phyloP scores from a whole-genome alignment of 2,113 vertebrate genomes.

The Cyphomyrus discorhynchus region DNA sequence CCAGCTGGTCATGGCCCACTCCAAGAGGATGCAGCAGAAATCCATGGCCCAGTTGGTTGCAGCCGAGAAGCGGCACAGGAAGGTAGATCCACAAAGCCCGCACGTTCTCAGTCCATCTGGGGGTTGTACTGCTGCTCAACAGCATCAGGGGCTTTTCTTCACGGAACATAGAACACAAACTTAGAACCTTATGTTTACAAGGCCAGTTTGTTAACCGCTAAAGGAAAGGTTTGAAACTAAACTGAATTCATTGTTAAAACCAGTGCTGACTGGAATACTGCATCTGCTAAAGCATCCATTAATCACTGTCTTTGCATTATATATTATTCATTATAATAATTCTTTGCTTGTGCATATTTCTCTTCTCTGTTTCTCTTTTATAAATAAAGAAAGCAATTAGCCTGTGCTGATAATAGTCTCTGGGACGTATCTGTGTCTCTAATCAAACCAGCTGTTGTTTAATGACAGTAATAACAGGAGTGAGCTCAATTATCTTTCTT shows the following conservation, averaged over 20 bases:
- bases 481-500: background rate
- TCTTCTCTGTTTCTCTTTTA: background rate
- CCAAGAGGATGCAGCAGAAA: constrained; percentile 91
- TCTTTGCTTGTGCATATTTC: background rate
- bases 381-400: background rate
- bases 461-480: background rate
- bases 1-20: constrained; percentile 90
- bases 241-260: background rate
- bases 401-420: background rate
- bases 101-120: background rate
- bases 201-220: background rate
- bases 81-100: constrained; percentile 55
- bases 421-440: background rate
- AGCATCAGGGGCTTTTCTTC: background rate
- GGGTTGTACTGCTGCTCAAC: background rate
- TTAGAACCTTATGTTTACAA: background rate
- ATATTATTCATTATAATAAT: background rate
- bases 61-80: constrained; percentile 81
- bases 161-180: background rate
- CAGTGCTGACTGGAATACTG: background rate
- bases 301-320: background rate
- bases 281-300: background rate
- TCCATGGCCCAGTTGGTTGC: constrained; percentile 88
- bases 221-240: background rate
- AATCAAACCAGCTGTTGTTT: background rate